Percentiles rank a stretch among this genome's conserved stretches.
Evolutionary conservation across 2,888 invertebrate genomes (phyloP).

Genomic region (Diadegma fenestrale): DNA sequence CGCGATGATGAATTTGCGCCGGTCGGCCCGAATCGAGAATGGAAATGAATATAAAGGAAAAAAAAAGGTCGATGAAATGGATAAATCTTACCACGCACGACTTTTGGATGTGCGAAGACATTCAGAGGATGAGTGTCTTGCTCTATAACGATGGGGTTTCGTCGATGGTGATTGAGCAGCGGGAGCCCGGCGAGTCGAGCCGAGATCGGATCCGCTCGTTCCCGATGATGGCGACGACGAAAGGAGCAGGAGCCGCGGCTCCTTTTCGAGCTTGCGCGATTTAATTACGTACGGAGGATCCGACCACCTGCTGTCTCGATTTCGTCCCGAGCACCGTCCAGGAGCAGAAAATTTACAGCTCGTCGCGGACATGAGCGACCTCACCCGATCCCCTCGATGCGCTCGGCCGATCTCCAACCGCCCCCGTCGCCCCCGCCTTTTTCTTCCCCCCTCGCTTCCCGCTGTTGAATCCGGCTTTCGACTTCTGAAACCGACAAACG

Average conservation of each 20-base stretch:
- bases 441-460: too few relatives aligned
- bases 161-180: constrained; percentile 69
- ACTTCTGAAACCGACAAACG: too few relatives aligned
- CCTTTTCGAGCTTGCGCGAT: constrained; percentile 63
- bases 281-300: constrained; percentile 57
- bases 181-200: constrained; percentile 57
- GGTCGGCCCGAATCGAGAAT: too few relatives aligned
- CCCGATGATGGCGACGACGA: constrained; percentile 70
- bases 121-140: constrained; percentile 82
- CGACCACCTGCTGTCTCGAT: constrained; percentile 70
- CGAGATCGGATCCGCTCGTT: constrained; percentile 68
- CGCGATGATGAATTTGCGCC: too few relatives aligned
- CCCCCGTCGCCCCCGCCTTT: constrained; percentile 65
- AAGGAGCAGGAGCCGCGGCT: constrained; percentile 63
- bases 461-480: too few relatives aligned
- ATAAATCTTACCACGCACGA: constrained; percentile 81
- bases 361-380: constrained; percentile 83
- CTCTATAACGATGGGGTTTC: constrained; percentile 78
- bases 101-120: constrained; percentile 84
- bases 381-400: constrained; percentile 70
- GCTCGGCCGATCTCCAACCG: constrained; percentile 10
- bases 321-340: constrained; percentile 75
- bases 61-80: too few relatives aligned
- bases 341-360: constrained; percentile 75
- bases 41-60: constrained; percentile 10